These are phyloP conservation scores for Oncorhynchus gorbuscha DNA, from an alignment of 2,113 vertebrate species.

Conservation along the genomic window DNA sequence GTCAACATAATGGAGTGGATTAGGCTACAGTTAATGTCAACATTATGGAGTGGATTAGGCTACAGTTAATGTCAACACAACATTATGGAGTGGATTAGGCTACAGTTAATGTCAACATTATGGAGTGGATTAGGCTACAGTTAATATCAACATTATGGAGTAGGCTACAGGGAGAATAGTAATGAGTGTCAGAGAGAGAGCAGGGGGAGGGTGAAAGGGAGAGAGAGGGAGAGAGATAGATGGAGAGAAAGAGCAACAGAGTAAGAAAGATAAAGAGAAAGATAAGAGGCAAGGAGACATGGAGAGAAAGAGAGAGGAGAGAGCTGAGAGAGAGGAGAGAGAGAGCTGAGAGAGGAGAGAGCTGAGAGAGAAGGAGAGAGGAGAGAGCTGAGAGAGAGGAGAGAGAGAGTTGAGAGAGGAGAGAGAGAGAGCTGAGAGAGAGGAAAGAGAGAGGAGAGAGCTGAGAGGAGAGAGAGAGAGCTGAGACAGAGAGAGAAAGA, in stretches of 20 bases:
- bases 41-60: neutral
- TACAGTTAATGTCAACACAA: slow-evolving; percentile 2
- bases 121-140: neutral
- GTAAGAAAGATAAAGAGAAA: neutral
- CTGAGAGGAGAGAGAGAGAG: too few relatives aligned
- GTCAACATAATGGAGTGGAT: neutral
- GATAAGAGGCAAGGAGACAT: too few relatives aligned
- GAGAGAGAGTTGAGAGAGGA: too few relatives aligned
- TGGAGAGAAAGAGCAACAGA: neutral
- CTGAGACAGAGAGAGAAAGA: too few relatives aligned
- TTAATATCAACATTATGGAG: neutral
- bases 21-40: neutral
- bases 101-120: slow-evolving; percentile 7
- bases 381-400: too few relatives aligned
- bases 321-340: too few relatives aligned
- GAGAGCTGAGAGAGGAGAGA: too few relatives aligned
- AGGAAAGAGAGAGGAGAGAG: too few relatives aligned
- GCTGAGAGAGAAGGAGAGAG: too few relatives aligned
- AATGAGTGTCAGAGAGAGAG: neutral
- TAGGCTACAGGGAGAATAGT: neutral
- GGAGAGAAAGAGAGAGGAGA: too few relatives aligned
- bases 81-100: neutral
- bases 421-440: too few relatives aligned
- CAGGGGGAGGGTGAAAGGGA: too few relatives aligned
- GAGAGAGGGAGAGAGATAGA: neutral